These are phyloP conservation scores for Corythoichthys intestinalis DNA, from an alignment of 2,113 vertebrate genomes.

Conservation along the genomic window DNA sequence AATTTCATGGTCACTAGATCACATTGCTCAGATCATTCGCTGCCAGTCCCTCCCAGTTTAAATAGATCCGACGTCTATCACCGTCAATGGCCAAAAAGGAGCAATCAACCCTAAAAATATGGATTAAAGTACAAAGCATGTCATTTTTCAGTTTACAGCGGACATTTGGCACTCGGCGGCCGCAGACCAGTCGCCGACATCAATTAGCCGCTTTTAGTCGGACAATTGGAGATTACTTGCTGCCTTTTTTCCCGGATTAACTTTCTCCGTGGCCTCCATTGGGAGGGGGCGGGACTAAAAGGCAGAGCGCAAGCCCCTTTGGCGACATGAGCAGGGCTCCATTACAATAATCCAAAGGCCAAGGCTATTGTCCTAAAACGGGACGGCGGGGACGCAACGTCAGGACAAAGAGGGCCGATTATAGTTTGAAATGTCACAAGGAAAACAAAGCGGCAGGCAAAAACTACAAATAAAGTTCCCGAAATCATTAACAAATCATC, in stretches of 20 bases:
- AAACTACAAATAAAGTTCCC: background rate
- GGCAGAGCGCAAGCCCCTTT: slow-evolving; percentile 31
- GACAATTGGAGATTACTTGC: slow-evolving; percentile 57
- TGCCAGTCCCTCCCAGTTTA: too few relatives aligned
- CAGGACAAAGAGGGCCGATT: background rate
- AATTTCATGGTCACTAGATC: too few relatives aligned
- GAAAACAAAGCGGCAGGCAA: background rate
- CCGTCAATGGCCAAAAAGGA: too few relatives aligned
- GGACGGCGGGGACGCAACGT: slow-evolving; percentile 2
- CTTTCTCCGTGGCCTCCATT: slow-evolving; percentile 27
- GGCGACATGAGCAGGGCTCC: slow-evolving; percentile 38
- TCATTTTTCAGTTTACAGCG: background rate
- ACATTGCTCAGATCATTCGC: too few relatives aligned
- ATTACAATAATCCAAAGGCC: slow-evolving; percentile 54
- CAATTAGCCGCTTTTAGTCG: slow-evolving; percentile 61
- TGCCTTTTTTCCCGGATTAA: slow-evolving; percentile 40
- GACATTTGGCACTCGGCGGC: slow-evolving; percentile 37
- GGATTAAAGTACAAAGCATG: background rate
- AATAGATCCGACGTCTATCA: too few relatives aligned
- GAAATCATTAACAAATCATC: too few relatives aligned
- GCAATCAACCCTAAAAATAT: too few relatives aligned
- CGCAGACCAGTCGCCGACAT: slow-evolving; percentile 50
- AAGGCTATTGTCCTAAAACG: slow-evolving; percentile 2
- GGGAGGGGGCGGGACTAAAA: slow-evolving; percentile 33
- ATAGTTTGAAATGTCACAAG: background rate